These are phyloP conservation scores for Umimayanthus kanabou DNA, from an alignment of 92 coral and sea anemone genomes.

Conservation along the genomic window DNA sequence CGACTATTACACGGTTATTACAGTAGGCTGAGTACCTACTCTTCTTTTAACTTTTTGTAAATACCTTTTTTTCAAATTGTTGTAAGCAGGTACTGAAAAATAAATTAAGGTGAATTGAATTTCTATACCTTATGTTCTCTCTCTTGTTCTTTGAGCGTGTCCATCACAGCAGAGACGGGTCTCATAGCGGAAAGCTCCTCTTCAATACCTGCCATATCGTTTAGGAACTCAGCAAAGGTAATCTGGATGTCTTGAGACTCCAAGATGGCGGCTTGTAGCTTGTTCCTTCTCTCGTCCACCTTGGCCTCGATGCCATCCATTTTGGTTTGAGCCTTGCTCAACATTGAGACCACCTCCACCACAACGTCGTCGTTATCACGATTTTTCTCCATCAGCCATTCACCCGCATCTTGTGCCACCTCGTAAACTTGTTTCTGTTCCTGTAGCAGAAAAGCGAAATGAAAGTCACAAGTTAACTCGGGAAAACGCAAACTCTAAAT, in stretches of 20 bases:
- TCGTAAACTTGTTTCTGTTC: slow-evolving; percentile 82
- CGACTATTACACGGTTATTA: too few species aligned
- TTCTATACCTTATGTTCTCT: slow-evolving; percentile 78
- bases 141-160: slow-evolving; percentile 93
- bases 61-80: too few species aligned
- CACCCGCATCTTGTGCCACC: slow-evolving; percentile 85
- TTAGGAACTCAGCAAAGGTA: slow-evolving; percentile 85
- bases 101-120: too few species aligned
- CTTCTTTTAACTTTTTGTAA: too few species aligned
- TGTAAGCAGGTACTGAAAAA: too few species aligned
- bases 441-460: neutral
- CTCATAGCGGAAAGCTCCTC: slow-evolving; percentile 93
- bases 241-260: slow-evolving; percentile 91
- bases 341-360: slow-evolving; percentile 73
- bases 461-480: neutral
- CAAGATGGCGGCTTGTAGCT: slow-evolving; percentile 76
- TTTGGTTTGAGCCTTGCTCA: slow-evolving; percentile 89
- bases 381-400: slow-evolving; percentile 85
- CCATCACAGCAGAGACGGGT: slow-evolving; percentile 90
- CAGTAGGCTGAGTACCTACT: too few species aligned
- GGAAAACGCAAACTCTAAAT: too few species aligned
- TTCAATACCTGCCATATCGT: slow-evolving; percentile 88
- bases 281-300: slow-evolving; percentile 87
- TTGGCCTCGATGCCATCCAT: slow-evolving; percentile 79
- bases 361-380: slow-evolving; percentile 82